Base-by-base conservation (phyloP, 2,888 invertebrate species). In the Mythimna albipuncta region DNA sequence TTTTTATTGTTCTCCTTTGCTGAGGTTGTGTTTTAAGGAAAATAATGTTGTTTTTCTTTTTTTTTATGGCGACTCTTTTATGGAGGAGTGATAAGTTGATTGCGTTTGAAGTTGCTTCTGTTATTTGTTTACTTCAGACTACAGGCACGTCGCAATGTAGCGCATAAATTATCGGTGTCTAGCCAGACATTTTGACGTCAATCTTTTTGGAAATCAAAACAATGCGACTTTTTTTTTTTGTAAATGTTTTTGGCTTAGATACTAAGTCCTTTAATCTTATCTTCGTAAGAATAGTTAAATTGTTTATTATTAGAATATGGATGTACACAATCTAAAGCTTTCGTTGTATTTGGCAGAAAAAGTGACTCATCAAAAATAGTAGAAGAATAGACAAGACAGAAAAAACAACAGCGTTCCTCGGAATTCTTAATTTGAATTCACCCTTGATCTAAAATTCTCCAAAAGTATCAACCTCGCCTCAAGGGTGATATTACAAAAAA, bases 1-100 rank as follows among this genome's bases (percentile, higher is more conserved):
- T 84, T 90, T 88, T 89, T 89, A 88, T 87, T 86, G 80, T 83
- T 79, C 76, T 71, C 75, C 58, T 69, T 82, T 72, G 73, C 74
- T 78, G 83, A 84, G 77, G 80, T 85, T 77, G 73, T 79, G 85
- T 83, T 80, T 81, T 83, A 69, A 81, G 83, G 72, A 77, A 81
- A 84, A 82, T 79, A 72, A 85, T 69, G 70, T 71, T 83, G 79
- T 79, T 77, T 83, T 84, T 73, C 54, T 62, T 57, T 76, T 78
- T 80, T 78, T 78, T 75, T 82, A 65, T 78, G 26, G 44, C 41
- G 54, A 64, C 54, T 76, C 26, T 80, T 84, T 81, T 78, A 67
- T 83, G 47, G 72, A 55, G 74, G 54, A 65, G 75, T 73, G 72
- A 78, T 82, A 83, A 81, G 69, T 79, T 73, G 67, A 79, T 82